These are phyloP conservation scores for Capromys pilorides DNA, from an alignment of 2,797 vertebrate species.

Conservation along the genomic window DNA sequence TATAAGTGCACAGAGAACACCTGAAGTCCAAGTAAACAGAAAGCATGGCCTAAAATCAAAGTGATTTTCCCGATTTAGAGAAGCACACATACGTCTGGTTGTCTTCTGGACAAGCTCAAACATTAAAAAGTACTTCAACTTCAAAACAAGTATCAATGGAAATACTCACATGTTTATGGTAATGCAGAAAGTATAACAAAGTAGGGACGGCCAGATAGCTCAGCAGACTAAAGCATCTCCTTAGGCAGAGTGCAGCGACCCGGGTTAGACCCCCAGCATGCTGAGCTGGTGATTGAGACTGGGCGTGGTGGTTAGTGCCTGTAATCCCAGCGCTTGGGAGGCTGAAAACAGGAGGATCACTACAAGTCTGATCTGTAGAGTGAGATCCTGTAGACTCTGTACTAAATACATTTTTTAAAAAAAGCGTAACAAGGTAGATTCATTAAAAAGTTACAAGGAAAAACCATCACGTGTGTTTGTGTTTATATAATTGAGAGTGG, in stretches of 20 bases:
- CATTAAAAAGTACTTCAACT: background rate
- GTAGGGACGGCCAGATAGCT: background rate
- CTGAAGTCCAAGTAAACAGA: slow-evolving; percentile 8
- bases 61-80: background rate
- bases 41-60: background rate
- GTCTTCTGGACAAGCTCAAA: slow-evolving; percentile 14
- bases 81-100: background rate
- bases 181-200: background rate
- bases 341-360: no score
- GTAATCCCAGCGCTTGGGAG: no score
- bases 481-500: background rate
- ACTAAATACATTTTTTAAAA: no score
- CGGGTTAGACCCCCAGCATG: no score
- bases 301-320: no score
- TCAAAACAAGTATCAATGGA: background rate
- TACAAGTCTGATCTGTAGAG: no score
- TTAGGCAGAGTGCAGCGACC: no score
- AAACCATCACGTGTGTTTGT: slow-evolving; percentile 6
- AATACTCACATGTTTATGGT: background rate
- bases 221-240: no score
- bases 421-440: background rate
- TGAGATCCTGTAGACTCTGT: no score
- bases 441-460: slow-evolving; percentile 24
- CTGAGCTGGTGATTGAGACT: no score
- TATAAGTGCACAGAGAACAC: background rate